Percentiles rank a stretch among this genome's conserved stretches.
Conservation (phyloP, 2,797 vertebrate species). For the Pseudocheirus occidentalis region DNA sequence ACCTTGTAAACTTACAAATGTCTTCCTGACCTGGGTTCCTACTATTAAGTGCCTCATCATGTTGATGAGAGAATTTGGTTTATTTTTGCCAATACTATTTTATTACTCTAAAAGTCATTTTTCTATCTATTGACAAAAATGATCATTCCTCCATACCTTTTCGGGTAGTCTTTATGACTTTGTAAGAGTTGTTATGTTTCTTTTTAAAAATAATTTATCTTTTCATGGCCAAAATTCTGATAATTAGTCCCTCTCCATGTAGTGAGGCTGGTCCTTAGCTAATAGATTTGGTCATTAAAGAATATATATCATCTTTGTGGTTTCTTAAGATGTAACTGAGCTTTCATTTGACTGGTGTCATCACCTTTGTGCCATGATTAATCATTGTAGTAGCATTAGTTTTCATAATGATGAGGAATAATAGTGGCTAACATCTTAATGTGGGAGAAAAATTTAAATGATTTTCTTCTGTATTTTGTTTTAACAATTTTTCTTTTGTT, state of each 20-base stretch:
- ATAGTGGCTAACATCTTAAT: background rate
- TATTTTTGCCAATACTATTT: background rate
- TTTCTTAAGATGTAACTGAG: background rate
- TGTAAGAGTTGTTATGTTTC: background rate
- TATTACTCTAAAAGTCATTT: background rate
- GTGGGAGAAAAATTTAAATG: conserved; percentile 10
- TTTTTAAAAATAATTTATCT: background rate
- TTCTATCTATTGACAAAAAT: background rate
- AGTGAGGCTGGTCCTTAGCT: background rate
- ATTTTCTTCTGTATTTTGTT: conserved; percentile 25
- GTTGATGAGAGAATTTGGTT: background rate
- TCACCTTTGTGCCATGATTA: background rate
- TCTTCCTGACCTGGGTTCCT: background rate
- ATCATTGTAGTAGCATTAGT: background rate
- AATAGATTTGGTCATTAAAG: background rate
- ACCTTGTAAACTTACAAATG: background rate
- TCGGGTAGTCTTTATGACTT: background rate
- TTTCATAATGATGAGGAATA: conserved; percentile 18
- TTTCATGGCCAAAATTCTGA: background rate
- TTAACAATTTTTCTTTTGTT: background rate
- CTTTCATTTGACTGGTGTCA: background rate
- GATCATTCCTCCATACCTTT: background rate
- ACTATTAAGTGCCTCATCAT: background rate
- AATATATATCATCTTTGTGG: background rate
- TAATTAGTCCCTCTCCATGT: background rate